Evolutionary conservation across 2,888 invertebrate genomes (phyloP).

Genomic region (Microctonus hyperodae): DNA sequence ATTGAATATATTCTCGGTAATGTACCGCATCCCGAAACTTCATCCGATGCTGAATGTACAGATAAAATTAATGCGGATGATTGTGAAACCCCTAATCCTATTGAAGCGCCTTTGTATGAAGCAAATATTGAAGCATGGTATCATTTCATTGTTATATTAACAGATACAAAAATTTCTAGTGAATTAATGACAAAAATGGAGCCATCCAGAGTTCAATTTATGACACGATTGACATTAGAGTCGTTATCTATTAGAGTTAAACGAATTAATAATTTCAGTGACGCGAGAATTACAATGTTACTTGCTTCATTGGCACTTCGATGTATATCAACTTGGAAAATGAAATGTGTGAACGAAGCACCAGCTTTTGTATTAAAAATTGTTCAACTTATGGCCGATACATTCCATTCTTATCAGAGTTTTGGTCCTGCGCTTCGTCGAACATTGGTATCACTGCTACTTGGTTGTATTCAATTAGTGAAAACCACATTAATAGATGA

Average conservation of each 20-base stretch:
- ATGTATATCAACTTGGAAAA: conserved; percentile 55
- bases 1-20: conserved; percentile 50
- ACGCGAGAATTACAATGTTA: conserved; percentile 53
- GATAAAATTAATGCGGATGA: conserved; percentile 1
- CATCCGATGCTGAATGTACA: neutral
- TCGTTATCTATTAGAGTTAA: conserved; percentile 51
- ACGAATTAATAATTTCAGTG: conserved; percentile 42
- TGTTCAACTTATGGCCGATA: conserved; percentile 54
- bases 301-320: conserved; percentile 56
- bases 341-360: conserved; percentile 50
- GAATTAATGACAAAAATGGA: conserved; percentile 28
- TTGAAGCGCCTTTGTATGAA: conserved; percentile 51
- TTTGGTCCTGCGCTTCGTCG: conserved; percentile 55
- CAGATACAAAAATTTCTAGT: conserved; percentile 53
- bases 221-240: conserved; percentile 52
- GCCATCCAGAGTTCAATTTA: conserved; percentile 37
- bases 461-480: conserved; percentile 56
- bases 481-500: conserved; percentile 50
- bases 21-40: neutral
- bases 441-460: conserved; percentile 53
- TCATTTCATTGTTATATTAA: conserved; percentile 58
- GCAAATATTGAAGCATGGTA: conserved; percentile 60
- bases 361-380: conserved; percentile 47
- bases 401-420: conserved; percentile 52
- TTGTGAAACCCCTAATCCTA: conserved; percentile 26